Evolutionary conservation across 2,797 vertebrate species (phyloP).

Genomic region (Xiphorhynchus erythropygius): DNA sequence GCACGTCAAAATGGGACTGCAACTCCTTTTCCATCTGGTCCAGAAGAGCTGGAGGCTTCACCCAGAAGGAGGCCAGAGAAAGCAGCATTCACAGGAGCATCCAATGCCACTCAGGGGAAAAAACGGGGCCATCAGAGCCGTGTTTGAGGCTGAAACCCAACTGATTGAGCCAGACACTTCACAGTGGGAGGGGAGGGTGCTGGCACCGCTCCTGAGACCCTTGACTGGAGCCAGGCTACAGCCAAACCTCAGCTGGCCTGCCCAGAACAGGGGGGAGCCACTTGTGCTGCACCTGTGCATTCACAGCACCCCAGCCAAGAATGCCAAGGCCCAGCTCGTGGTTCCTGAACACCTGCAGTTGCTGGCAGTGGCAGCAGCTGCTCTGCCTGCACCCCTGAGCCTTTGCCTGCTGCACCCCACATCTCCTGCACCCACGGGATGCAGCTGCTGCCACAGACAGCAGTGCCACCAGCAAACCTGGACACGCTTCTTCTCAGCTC

Average conservation of each 20-base stretch:
- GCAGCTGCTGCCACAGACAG: background rate
- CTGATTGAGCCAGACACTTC: background rate
- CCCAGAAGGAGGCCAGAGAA: background rate
- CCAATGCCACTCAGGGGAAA: background rate
- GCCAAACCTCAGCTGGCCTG: background rate
- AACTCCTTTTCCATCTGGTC: conserved; percentile 36
- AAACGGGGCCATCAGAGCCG: background rate
- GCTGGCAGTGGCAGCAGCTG: background rate
- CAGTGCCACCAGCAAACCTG: background rate
- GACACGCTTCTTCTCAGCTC: background rate
- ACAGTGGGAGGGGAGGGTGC: background rate
- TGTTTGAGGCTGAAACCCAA: background rate
- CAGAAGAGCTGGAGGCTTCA: background rate
- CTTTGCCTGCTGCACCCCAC: background rate
- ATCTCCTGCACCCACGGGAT: background rate
- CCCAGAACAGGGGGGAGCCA: background rate
- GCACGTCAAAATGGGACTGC: background rate
- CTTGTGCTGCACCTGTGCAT: background rate
- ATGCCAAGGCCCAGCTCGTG: fast-evolving
- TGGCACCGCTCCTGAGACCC: background rate
- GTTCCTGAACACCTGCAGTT: background rate
- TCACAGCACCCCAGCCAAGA: background rate
- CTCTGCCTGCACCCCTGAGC: background rate
- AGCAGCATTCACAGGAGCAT: background rate
- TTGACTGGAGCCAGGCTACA: background rate